These are phyloP conservation scores for Charina bottae DNA, from an alignment of 2,113 vertebrate species.

Conservation along the genomic window DNA sequence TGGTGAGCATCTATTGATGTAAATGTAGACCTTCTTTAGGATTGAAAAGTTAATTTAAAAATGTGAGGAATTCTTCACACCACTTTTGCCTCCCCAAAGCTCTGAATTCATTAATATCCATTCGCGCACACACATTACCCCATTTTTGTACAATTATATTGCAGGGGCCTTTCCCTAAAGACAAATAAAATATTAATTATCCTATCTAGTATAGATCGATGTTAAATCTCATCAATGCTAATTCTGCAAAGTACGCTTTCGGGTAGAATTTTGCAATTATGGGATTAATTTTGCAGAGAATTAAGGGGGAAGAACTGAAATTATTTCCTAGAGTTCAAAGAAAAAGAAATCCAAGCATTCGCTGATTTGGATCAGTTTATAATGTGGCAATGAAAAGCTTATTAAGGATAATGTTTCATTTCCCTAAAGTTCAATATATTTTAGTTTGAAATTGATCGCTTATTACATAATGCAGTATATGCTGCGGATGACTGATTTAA, in stretches of 20 bases:
- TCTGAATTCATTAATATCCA: background rate
- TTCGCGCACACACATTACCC: background rate
- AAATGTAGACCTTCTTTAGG: background rate
- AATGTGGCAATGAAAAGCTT: background rate
- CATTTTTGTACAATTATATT: background rate
- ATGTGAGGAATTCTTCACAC: background rate
- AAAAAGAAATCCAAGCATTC: background rate
- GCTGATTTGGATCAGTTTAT: background rate
- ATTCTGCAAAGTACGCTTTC: background rate
- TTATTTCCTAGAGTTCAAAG: background rate
- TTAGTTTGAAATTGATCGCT: background rate
- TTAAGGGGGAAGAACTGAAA: background rate
- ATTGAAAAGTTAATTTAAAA: background rate
- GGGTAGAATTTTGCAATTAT: background rate
- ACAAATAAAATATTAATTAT: background rate
- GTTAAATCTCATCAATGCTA: background rate
- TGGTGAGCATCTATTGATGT: background rate
- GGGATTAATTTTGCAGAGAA: background rate
- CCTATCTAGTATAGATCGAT: background rate
- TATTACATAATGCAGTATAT: background rate
- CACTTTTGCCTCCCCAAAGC: background rate
- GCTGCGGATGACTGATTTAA: background rate
- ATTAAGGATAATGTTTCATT: background rate
- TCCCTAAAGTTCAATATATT: background rate
- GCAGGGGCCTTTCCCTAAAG: background rate